A percentile compares a stretch with the other conserved stretches of the same genome.
Evolutionary conservation across 2,797 vertebrate species (phyloP).

Genomic region (Monodelphis domestica): DNA sequence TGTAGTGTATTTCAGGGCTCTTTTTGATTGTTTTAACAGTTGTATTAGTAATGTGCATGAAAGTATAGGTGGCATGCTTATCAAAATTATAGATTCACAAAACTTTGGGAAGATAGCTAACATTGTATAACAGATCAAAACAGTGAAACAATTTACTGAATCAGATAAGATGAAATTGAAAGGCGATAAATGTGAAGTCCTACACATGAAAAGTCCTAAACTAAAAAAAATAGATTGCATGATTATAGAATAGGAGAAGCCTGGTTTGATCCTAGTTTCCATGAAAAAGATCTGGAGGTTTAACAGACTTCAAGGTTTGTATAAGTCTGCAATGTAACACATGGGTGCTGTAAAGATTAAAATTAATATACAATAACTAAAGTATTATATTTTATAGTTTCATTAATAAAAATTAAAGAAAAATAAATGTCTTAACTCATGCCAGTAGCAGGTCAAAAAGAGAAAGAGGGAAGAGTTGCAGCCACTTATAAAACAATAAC

Average conservation of each 20-base stretch:
- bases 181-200: not conserved
- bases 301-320: not conserved
- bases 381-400: too few species aligned
- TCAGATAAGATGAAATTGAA: not conserved
- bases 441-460: too few species aligned
- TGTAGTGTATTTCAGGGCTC: not conserved
- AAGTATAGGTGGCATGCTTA: not conserved
- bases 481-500: too few species aligned
- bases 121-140: not conserved
- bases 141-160: not conserved
- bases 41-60: not conserved
- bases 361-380: too few species aligned
- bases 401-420: too few species aligned
- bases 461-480: too few species aligned
- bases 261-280: not conserved
- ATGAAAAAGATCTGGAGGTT: not conserved
- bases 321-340: not conserved
- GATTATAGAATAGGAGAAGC: not conserved
- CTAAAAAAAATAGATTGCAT: not conserved
- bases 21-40: not conserved
- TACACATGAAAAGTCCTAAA: too few species aligned
- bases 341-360: too few species aligned
- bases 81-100: not conserved
- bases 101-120: not conserved
- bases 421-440: too few species aligned